phyloP scores from a whole-genome alignment of 2,888 invertebrate genomes.

The Dendrolimus pini region DNA sequence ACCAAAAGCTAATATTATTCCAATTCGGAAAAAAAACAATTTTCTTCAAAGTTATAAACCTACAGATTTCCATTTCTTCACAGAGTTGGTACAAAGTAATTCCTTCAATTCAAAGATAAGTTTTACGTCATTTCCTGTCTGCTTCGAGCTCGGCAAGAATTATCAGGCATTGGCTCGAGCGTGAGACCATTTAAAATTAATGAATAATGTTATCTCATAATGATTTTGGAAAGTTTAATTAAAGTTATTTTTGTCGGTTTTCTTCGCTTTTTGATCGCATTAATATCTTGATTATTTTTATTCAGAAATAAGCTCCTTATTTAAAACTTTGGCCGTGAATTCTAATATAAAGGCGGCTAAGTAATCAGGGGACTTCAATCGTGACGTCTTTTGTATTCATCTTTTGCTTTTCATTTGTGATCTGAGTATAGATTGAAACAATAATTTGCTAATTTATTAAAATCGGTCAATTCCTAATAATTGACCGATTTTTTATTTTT shows the following conservation, averaged over 20 bases:
- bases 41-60: constrained; percentile 66
- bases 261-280: constrained; percentile 58
- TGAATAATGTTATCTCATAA: constrained; percentile 76
- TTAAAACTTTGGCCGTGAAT: constrained; percentile 46
- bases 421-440: too few relatives aligned
- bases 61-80: constrained; percentile 67
- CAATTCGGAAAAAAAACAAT: constrained; percentile 58
- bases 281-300: constrained; percentile 64
- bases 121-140: constrained; percentile 70
- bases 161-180: constrained; percentile 64
- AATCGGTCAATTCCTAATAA: too few relatives aligned
- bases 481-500: too few relatives aligned
- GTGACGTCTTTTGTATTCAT: too few relatives aligned
- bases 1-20: constrained; percentile 58
- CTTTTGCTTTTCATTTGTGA: too few relatives aligned
- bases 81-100: constrained; percentile 66
- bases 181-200: constrained; percentile 71
- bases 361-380: not conserved
- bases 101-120: constrained; percentile 66
- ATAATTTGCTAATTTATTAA: too few relatives aligned
- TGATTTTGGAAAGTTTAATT: constrained; percentile 71
- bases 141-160: constrained; percentile 60
- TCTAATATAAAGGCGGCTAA: not conserved
- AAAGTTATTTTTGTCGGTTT: constrained; percentile 58
- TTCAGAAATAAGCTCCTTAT: constrained; percentile 43